phyloP scores from a whole-genome alignment of 2,797 vertebrate genomes.

The Enteromius viviparus region DNA sequence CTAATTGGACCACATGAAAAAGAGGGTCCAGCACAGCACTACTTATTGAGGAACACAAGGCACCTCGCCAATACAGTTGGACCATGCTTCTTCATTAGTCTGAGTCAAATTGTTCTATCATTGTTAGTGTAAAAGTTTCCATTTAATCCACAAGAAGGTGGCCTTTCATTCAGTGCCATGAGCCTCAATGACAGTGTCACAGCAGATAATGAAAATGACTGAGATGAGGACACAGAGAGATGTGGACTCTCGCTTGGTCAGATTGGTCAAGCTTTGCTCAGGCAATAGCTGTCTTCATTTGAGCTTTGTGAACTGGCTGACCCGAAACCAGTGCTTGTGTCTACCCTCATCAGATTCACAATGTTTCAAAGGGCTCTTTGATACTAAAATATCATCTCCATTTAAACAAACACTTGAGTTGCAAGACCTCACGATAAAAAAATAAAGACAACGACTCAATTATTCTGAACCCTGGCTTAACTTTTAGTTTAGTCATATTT shows the following conservation, averaged over 20 bases:
- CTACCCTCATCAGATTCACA: background rate
- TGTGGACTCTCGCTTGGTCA: constrained; percentile 14
- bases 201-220: constrained; percentile 41
- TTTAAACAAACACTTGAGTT: background rate
- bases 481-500: background rate
- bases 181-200: constrained; percentile 41
- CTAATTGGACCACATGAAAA: constrained; percentile 55
- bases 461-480: background rate
- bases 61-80: constrained; percentile 22
- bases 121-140: constrained; percentile 38
- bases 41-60: constrained; percentile 20
- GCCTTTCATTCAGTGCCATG: constrained; percentile 48
- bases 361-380: constrained; percentile 9
- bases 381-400: background rate
- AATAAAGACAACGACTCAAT: background rate
- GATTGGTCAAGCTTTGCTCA: constrained; percentile 46
- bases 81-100: constrained; percentile 29
- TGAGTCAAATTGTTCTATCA: constrained; percentile 30
- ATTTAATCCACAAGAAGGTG: constrained; percentile 47
- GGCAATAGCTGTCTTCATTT: constrained; percentile 32
- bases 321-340: background rate
- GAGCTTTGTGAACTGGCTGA: constrained; percentile 38
- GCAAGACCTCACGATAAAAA: background rate
- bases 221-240: constrained; percentile 41
- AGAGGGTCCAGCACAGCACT: constrained; percentile 15